Evolutionary conservation across 2,888 invertebrate genomes (phyloP), one percentile per base, ranked within the genome.

Genomic region (Nycteola revayana): DNA sequence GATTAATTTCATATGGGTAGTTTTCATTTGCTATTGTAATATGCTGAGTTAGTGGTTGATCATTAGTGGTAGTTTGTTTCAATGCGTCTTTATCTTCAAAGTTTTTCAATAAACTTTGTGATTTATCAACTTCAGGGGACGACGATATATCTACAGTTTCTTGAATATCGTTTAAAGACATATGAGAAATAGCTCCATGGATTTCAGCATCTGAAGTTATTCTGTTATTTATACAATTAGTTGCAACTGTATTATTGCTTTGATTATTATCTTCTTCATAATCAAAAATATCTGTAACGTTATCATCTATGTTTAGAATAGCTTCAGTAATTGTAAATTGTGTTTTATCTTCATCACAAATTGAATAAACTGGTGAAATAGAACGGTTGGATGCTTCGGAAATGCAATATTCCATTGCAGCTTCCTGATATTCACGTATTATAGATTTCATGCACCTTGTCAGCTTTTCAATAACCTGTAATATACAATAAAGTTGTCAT

Each of bases 381-480:
- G 32, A 31, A n/a, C 21, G 14, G 14, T 21, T n/a, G 7, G 21
- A n/a, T 18, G 3, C 18, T 18, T 6, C 6, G 18, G 6, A 18
- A 5, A 5, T 18, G 6, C n/a, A n/a, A n/a, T n/a, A n/a, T 3
- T 14, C 14, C 3, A n/a, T 21, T 21, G 3, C 7, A 5, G 3
- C 21, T 28, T 56, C 46, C 40, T 49, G 35, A 36, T 66, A 51
- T 39, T 74, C 67, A 1, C 34, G 10, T 10, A 75, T 68, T 11
- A 77, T 64, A 2, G 54, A 51, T 33, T 60, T 70, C 66, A 76
- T 65, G 28, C 59, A 66, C 2, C 66, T 50, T 7, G 49, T 60
- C 6, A 83, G 46, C 53, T 81, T 84, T 42, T 83, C 81, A 17
- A 78, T 76, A 2, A 83, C 83, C 83, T 83, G n/a, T n/a, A n/a